Base-by-base conservation (phyloP, 2,888 invertebrate genomes). In the Taphrorychus bicolor region DNA sequence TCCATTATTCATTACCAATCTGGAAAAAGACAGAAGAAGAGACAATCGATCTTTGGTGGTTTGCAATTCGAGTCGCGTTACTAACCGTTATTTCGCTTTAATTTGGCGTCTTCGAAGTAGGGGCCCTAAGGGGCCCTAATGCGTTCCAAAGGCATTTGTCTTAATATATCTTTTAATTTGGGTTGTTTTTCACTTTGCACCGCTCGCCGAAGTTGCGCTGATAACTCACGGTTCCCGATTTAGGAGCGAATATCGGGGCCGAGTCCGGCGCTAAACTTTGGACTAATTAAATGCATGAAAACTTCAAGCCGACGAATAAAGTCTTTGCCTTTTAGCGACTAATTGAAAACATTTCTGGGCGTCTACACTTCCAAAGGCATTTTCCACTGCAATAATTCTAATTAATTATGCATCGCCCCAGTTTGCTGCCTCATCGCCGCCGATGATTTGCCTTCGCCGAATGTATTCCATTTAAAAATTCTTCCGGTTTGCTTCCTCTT, bases 351-450 rank as follows among this genome's bases (percentile, higher is more conserved):
- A 59, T 68, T 67, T 71, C 68, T 62, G 61, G 61, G 48, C 69
- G 69, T 69, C 73, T 68, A 70, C 66, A 68, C 70, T 67, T 58
- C 65, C 59, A 58, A 64, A 70, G 73, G 70, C 71, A 70, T 73
- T 73, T 71, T 72, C 70, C 59, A 58, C 63, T 63, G 69, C 68
- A 71, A 74, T 71, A 72, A 74, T 72, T 74, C 71, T 71, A 71
- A 73, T 73, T 71, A 71, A 69, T 69, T 65, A 71, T 70, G 70
- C 69, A 70, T 66, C 61, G 66, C 56, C 42, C 65, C 45, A 57
- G 51, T 65, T 64, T 59, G 53, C 58, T 61, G 49, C 51, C n/a
- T n/a, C n/a, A n/a, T 59, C 42, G 22, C 45, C 54, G 42, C 23
- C 63, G 57, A 63, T 63, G 52, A 63, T 57, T 63, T 57, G 51